phyloP scores from a whole-genome alignment of 2,888 invertebrate genomes.

The Cephus rjabovi region DNA sequence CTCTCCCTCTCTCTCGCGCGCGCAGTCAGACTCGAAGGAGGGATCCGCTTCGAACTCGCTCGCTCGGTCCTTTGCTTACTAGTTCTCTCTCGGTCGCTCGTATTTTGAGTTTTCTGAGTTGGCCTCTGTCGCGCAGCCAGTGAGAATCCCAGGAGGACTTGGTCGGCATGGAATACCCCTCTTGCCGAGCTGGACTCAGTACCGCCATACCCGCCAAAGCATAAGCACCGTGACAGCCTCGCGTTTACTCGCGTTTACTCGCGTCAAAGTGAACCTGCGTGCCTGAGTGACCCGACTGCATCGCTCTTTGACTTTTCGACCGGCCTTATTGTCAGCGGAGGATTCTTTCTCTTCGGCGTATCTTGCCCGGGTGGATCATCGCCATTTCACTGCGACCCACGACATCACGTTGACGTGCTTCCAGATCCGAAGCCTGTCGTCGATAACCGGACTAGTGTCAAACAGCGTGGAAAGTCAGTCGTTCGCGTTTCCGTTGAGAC shows the following conservation, averaged over 20 bases:
- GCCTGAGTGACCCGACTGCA: too few relatives aligned
- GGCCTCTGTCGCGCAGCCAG: conserved; percentile 55
- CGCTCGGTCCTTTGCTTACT: not conserved
- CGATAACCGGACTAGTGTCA: too few relatives aligned
- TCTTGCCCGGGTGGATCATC: too few relatives aligned
- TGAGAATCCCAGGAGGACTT: conserved; percentile 19
- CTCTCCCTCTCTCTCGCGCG: conserved; percentile 20
- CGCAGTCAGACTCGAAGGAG: conserved; percentile 15
- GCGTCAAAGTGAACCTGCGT: not conserved
- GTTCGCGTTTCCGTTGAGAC: too few relatives aligned
- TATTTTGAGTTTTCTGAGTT: conserved; percentile 39
- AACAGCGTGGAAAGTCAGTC: too few relatives aligned
- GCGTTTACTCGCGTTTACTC: conserved; percentile 1
- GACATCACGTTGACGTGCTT: too few relatives aligned
- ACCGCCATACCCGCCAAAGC: conserved; percentile 65
- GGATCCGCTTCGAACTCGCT: not conserved
- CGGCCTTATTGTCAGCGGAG: too few relatives aligned
- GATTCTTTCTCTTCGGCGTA: too few relatives aligned
- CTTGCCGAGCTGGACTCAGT: conserved; percentile 49
- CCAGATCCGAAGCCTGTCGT: too few relatives aligned
- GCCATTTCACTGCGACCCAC: too few relatives aligned
- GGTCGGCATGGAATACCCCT: conserved; percentile 15
- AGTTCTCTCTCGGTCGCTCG: conserved; percentile 28
- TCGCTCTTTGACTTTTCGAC: too few relatives aligned
- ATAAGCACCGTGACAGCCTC: conserved; percentile 55